phyloP scores from a whole-genome alignment of 2,888 invertebrate genomes.

The Thymelicus acteon region DNA sequence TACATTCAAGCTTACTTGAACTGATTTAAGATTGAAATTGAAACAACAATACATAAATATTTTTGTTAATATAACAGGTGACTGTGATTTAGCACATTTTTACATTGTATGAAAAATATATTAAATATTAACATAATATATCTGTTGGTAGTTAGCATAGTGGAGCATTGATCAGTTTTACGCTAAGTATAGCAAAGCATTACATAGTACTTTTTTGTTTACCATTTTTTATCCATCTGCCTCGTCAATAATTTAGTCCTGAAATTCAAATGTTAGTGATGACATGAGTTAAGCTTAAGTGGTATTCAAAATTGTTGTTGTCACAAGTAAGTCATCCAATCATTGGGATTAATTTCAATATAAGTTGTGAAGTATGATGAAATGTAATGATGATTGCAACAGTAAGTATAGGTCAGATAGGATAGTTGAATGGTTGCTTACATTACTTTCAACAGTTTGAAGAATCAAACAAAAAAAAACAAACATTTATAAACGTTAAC shows the following conservation, averaged over 20 bases:
- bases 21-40: too few relatives aligned
- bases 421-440: slow-evolving; percentile 6
- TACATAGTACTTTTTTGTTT: slow-evolving; percentile 74
- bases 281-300: slow-evolving; percentile 69
- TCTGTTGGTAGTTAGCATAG: slow-evolving; percentile 14
- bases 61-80: too few relatives aligned
- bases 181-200: slow-evolving; percentile 67
- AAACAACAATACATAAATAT: too few relatives aligned
- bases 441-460: slow-evolving; percentile 29
- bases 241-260: slow-evolving; percentile 95
- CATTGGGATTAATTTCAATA: slow-evolving; percentile 35
- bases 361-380: slow-evolving; percentile 2
- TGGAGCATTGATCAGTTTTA: slow-evolving; percentile 60
- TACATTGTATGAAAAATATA: too few relatives aligned
- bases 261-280: slow-evolving; percentile 87
- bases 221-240: slow-evolving; percentile 94
- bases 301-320: slow-evolving; percentile 41
- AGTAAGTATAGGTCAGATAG: not conserved
- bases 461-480: slow-evolving; percentile 38
- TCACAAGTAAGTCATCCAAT: slow-evolving; percentile 26
- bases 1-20: too few relatives aligned
- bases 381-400: slow-evolving; percentile 16
- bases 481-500: slow-evolving; percentile 40
- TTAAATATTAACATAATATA: not conserved
- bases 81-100: too few relatives aligned